Evolutionary conservation across 1,140 invertebrate genomes (phyloP), one percentile per base, ranked within the genome.

Genomic region (Drosophila arizonae): DNA sequence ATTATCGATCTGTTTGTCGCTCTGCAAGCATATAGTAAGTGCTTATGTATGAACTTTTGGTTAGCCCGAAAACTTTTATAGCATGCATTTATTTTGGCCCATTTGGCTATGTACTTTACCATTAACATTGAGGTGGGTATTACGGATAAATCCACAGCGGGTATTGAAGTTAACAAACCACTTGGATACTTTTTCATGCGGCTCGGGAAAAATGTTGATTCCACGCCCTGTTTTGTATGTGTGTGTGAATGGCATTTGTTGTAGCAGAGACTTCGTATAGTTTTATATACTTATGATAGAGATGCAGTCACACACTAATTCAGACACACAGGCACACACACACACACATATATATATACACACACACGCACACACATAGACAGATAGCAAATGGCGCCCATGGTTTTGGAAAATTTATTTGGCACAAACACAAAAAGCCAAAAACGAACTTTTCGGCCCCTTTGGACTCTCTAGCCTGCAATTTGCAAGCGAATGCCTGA

Each of bases 171-270:
- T 91, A 91, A 89, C 84, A 91, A 91, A 91, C 90, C 90, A 86
- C 90, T 91, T 72, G 90, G 90, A 91, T 91, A 91, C 81, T 91
- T 91, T 91, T 91, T 91, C 90, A 91, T 91, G 74, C 90, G 90
- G 82, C 80, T 91, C 65, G 90, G 90, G 79, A 91, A 91, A 80
- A 91, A 91, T 69, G 90, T 91, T 76, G 90, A 91, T 76, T 91
- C 90, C 79, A 91, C 90, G 76, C 90, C 90, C 90, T 91, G 78
- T 78, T 78, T 39, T 11, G 36, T 86, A 68, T 82, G 74, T 84
- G 81, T 82, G 74, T 84, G 81, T 64, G 80, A 72, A 85, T 77
- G 73, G 73, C 54, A 78, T 78, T 87, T 89, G 72, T 78, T 87
- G 60, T 80, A 73, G 73, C 46, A 84, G 50, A 84, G 72, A 85